Evolutionary conservation across 2,888 invertebrate genomes (phyloP).

Genomic region (Amblyteles armatorius): DNA sequence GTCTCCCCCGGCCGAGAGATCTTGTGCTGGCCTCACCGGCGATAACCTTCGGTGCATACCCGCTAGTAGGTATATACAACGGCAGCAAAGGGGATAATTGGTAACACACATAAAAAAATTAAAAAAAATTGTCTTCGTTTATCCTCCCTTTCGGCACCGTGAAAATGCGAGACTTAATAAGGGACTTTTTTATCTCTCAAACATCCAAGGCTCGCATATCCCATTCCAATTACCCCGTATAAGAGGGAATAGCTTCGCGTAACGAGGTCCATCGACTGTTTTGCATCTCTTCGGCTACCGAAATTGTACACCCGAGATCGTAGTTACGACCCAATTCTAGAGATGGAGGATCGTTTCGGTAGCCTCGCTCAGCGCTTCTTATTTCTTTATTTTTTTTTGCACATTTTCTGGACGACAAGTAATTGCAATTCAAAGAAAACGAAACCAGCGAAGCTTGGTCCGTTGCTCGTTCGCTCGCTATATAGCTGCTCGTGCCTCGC

Average conservation of each 20-base stretch:
- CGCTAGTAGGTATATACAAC: slow-evolving; percentile 39
- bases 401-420: slow-evolving; percentile 21
- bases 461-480: not conserved
- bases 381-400: slow-evolving; percentile 6
- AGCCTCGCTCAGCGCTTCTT: not conserved
- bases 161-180: slow-evolving; percentile 62
- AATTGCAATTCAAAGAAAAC: slow-evolving; percentile 42
- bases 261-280: slow-evolving; percentile 53
- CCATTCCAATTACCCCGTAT: slow-evolving; percentile 56
- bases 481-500: slow-evolving; percentile 33
- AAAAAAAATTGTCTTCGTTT: slow-evolving; percentile 44
- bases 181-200: slow-evolving; percentile 29
- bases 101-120: slow-evolving; percentile 46
- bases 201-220: slow-evolving; percentile 42
- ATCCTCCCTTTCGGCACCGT: slow-evolving; percentile 33
- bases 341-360: slow-evolving; percentile 1
- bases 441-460: not conserved
- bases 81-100: slow-evolving; percentile 58
- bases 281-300: slow-evolving; percentile 52
- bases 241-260: slow-evolving; percentile 38
- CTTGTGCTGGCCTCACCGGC: slow-evolving; percentile 48
- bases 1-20: slow-evolving; percentile 43
- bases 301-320: slow-evolving; percentile 21
- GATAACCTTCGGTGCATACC: slow-evolving; percentile 44
- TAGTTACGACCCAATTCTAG: slow-evolving; percentile 22